These are phyloP conservation scores for Morelia viridis DNA, from an alignment of 2,797 vertebrate genomes.

Conservation along the genomic window DNA sequence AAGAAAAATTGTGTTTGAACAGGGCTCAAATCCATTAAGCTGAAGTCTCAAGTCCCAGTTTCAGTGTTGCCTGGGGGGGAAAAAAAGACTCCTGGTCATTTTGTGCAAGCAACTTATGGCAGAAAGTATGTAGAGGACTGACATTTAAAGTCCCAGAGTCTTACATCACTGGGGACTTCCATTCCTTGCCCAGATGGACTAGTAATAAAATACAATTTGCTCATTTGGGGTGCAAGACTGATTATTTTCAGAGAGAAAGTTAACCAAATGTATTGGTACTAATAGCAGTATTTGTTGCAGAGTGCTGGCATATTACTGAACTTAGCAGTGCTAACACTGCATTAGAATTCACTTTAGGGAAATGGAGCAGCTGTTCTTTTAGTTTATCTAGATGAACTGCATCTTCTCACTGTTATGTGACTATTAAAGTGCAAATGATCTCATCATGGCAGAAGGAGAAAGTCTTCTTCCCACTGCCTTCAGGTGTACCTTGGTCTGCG, in stretches of 20 bases:
- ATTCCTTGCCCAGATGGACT: not conserved
- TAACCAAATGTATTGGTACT: slow-evolving; percentile 28
- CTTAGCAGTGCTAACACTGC: slow-evolving; percentile 61
- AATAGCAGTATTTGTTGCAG: slow-evolving; percentile 55
- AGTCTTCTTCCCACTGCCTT: not conserved
- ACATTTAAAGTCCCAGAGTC: not conserved
- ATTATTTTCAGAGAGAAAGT: slow-evolving; percentile 2
- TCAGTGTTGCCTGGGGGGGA: not conserved
- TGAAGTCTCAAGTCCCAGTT: not conserved
- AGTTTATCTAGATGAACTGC: slow-evolving; percentile 18
- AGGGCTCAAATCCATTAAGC: not conserved
- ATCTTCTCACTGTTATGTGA: not conserved
- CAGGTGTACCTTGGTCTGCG: not conserved
- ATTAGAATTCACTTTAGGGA: slow-evolving; percentile 55
- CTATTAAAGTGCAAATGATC: slow-evolving; percentile 10
- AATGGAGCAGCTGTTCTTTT: slow-evolving; percentile 42
- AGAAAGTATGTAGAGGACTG: not conserved
- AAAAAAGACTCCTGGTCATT: not conserved
- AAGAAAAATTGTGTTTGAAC: not conserved
- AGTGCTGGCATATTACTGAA: slow-evolving; percentile 63
- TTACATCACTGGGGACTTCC: slow-evolving; percentile 4
- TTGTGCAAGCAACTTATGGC: not conserved
- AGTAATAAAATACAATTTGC: not conserved
- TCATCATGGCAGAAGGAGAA: fast-evolving
- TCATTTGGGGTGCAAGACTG: not conserved